Conservation (phyloP, 2,797 vertebrate species). For the Percopsis omiscomaycus region DNA sequence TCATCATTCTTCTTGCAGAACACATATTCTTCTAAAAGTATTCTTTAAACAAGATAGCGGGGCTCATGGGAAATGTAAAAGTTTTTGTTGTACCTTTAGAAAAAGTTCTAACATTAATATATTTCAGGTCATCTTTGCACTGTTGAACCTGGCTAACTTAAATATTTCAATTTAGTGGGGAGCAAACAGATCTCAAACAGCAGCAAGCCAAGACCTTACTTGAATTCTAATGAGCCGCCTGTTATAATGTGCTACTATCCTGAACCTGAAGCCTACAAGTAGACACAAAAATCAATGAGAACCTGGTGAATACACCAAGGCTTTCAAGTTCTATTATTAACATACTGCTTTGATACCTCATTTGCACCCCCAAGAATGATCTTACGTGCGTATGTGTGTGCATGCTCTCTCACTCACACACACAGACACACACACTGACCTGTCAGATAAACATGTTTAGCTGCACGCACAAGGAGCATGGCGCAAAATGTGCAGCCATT, state of each 20-base stretch:
- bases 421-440: slow-evolving; percentile 2
- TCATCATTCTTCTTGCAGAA: too few relatives aligned
- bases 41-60: background rate
- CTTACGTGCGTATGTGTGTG: slow-evolving; percentile 9
- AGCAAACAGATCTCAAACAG: slow-evolving; percentile 4
- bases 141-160: slow-evolving; percentile 1
- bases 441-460: background rate
- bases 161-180: slow-evolving; percentile 12
- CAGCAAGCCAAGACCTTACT: slow-evolving; percentile 18
- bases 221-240: slow-evolving; percentile 35
- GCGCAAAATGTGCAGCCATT: slow-evolving; percentile 15
- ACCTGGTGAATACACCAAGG: slow-evolving; percentile 38
- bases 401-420: slow-evolving; percentile 9
- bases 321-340: slow-evolving; percentile 57
- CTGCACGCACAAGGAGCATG: background rate
- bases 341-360: slow-evolving; percentile 52
- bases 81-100: background rate
- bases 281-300: slow-evolving; percentile 44
- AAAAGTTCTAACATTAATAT: background rate
- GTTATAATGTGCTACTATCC: slow-evolving; percentile 22
- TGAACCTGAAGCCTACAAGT: slow-evolving; percentile 37
- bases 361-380: slow-evolving; percentile 17
- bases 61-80: too few relatives aligned
- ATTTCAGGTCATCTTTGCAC: background rate
- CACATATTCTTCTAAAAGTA: background rate